These are phyloP conservation scores for Scalopus aquaticus DNA, from an alignment of 2,113 vertebrate species.

Conservation along the genomic window DNA sequence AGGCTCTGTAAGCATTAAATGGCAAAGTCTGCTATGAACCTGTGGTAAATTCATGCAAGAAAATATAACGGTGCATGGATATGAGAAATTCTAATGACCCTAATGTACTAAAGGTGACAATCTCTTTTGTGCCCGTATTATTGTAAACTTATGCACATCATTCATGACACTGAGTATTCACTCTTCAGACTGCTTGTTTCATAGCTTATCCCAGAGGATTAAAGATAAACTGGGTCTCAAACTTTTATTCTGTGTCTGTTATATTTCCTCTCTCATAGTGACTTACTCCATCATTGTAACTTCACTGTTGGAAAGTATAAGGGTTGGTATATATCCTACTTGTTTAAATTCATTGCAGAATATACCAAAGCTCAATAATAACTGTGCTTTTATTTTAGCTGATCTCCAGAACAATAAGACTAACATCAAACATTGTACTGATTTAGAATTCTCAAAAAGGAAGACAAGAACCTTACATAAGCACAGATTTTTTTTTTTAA, in stretches of 20 bases:
- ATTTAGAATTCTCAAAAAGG: slow-evolving; percentile 79
- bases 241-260: slow-evolving; percentile 87
- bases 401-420: slow-evolving; percentile 75
- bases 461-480: slow-evolving; percentile 43
- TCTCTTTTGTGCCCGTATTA: slow-evolving; percentile 89
- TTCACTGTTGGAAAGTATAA: slow-evolving; percentile 81
- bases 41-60: slow-evolving; percentile 91
- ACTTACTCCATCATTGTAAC: slow-evolving; percentile 81
- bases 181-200: slow-evolving; percentile 90
- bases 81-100: slow-evolving; percentile 85
- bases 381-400: slow-evolving; percentile 76
- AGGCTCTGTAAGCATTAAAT: slow-evolving; percentile 90
- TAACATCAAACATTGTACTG: slow-evolving; percentile 78
- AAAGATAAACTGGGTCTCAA: slow-evolving; percentile 90
- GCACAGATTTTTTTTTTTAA: slow-evolving; percentile 62
- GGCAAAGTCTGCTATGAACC: slow-evolving; percentile 87
- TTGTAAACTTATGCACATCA: slow-evolving; percentile 88
- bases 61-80: slow-evolving; percentile 87
- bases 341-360: slow-evolving; percentile 81
- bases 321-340: slow-evolving; percentile 82
- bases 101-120: slow-evolving; percentile 88
- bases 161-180: slow-evolving; percentile 87
- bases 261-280: slow-evolving; percentile 85
- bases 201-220: slow-evolving; percentile 89
- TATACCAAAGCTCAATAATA: slow-evolving; percentile 85